Conservation (phyloP, 1,140 invertebrate species). For the Paracyclopina nana region DNA sequence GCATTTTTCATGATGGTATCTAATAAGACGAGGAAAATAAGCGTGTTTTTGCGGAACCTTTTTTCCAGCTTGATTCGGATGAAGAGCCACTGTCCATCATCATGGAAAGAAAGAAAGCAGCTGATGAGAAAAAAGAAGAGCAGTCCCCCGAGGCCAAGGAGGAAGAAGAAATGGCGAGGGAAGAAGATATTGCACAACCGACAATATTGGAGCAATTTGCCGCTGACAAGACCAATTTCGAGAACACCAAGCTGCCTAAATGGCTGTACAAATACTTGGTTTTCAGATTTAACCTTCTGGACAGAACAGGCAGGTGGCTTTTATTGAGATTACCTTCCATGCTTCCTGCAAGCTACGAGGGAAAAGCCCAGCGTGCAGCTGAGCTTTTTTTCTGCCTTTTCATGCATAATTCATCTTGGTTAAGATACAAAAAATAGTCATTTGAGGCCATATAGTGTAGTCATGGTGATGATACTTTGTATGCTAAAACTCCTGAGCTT, state of each 20-base stretch:
- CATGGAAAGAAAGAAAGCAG: background rate
- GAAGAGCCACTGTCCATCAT: background rate
- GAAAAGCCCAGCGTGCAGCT: no score
- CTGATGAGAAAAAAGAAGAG: background rate
- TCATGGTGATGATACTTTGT: no score
- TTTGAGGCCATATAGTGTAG: no score
- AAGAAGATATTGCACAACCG: background rate
- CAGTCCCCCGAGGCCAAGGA: background rate
- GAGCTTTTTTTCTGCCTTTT: no score
- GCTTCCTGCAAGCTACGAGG: no score
- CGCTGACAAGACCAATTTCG: background rate
- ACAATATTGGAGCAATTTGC: background rate
- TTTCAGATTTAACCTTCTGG: constrained; percentile 27
- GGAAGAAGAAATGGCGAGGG: background rate
- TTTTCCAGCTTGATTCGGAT: constrained; percentile 1
- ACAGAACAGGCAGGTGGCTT: constrained; percentile 24
- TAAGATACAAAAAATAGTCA: no score
- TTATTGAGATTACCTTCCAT: no score
- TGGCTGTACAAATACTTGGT: constrained; percentile 27
- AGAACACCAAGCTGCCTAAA: constrained; percentile 21
- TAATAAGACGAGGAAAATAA: no score
- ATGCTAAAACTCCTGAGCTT: no score
- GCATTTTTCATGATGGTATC: no score
- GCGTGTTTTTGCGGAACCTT: no score
- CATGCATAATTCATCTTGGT: no score